These are phyloP conservation scores for Planococcus citri DNA, from an alignment of 1,140 invertebrate species.

Conservation along the genomic window DNA sequence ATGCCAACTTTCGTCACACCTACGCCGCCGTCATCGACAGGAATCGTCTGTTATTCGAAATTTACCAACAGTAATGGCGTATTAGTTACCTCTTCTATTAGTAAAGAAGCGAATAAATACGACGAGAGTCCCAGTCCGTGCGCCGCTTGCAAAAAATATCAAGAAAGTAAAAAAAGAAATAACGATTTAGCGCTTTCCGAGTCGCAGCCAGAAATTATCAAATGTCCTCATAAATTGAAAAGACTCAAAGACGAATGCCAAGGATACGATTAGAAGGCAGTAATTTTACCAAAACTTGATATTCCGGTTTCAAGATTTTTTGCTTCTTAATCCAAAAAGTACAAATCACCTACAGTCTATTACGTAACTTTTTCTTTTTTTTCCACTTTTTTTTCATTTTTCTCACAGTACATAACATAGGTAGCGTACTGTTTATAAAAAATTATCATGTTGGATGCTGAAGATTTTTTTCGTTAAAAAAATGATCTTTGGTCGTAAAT, in stretches of 20 bases:
- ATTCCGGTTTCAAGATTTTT: no score
- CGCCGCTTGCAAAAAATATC: slow-evolving; percentile 5
- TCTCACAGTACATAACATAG: no score
- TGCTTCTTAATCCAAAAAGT: no score
- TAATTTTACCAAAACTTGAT: no score
- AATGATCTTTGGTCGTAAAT: no score
- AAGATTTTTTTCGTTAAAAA: no score
- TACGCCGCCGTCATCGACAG: neutral
- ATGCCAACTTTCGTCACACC: neutral
- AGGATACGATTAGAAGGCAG: slow-evolving; percentile 1
- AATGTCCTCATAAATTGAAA: slow-evolving; percentile 4
- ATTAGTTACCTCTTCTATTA: neutral
- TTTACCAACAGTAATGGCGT: neutral
- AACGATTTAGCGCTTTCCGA: neutral
- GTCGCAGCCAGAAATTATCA: neutral
- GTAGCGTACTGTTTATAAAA: no score
- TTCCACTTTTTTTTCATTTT: no score
- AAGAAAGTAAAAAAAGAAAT: neutral
- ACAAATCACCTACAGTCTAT: no score
- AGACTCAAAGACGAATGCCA: slow-evolving; percentile 9
- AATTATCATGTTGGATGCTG: no score
- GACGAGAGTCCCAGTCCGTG: slow-evolving; percentile 11
- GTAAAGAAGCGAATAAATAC: neutral
- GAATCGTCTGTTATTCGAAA: neutral
- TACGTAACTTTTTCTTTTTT: no score